A percentile compares a stretch with the other conserved stretches of the same genome.
These are phyloP conservation scores for Drosophila rufa DNA, from an alignment of 1,140 invertebrate genomes.

Conservation along the genomic window DNA sequence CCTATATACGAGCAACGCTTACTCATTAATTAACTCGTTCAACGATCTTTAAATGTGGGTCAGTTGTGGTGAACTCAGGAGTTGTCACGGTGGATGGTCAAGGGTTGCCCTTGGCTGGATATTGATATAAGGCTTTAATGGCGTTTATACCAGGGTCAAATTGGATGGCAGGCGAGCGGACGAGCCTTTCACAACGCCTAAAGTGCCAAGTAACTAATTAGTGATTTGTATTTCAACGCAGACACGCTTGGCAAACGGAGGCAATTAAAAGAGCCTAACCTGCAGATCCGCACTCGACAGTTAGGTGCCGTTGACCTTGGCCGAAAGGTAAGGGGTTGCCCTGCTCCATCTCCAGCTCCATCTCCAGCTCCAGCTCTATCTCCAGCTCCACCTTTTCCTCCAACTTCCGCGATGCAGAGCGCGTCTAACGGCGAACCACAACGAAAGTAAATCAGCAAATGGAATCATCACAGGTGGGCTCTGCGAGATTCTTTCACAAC, in stretches of 20 bases:
- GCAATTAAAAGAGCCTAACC: constrained; percentile 61
- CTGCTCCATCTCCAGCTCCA: neutral
- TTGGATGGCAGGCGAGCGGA: constrained; percentile 19
- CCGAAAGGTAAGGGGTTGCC: constrained; percentile 65
- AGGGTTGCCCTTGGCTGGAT: constrained; percentile 52
- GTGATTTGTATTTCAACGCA: constrained; percentile 74
- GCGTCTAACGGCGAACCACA: constrained; percentile 54
- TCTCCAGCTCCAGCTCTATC: constrained; percentile 3
- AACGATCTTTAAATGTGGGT: constrained; percentile 40
- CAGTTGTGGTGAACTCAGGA: constrained; percentile 37
- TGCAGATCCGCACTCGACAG: constrained; percentile 47
- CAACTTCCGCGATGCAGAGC: constrained; percentile 51
- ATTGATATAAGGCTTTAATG: constrained; percentile 25
- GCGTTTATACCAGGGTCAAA: constrained; percentile 55
- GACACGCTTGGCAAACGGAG: constrained; percentile 66
- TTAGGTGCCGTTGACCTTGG: constrained; percentile 79
- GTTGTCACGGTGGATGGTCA: constrained; percentile 58
- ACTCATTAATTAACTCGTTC: neutral
- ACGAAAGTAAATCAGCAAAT: constrained; percentile 73
- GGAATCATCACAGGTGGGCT: constrained; percentile 46
- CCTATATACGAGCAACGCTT: neutral
- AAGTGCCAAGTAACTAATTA: constrained; percentile 71
- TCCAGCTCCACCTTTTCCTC: constrained; percentile 10
- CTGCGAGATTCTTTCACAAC: constrained; percentile 48
- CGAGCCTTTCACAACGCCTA: constrained; percentile 67